Percentiles rank a stretch among this genome's conserved stretches.
These are phyloP conservation scores for Zaprionus davidi DNA, from an alignment of 1,140 invertebrate genomes.

Conservation along the genomic window DNA sequence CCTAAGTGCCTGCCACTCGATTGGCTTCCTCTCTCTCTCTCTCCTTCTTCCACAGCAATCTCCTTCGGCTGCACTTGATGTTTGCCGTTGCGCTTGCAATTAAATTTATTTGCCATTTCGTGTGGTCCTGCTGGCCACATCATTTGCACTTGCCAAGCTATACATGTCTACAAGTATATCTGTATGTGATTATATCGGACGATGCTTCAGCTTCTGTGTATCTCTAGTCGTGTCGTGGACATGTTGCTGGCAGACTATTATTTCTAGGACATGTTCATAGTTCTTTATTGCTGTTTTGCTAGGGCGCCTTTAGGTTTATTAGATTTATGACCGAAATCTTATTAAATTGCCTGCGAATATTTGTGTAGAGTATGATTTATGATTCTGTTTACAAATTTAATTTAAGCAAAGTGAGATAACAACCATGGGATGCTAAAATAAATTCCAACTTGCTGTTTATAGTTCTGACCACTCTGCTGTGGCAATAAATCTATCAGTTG, in stretches of 20 bases:
- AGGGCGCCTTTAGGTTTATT: conserved; percentile 48
- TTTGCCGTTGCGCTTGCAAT: conserved; percentile 50
- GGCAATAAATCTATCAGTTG: neutral
- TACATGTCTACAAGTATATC: neutral
- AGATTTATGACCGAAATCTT: conserved; percentile 45
- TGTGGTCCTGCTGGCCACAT: conserved; percentile 29
- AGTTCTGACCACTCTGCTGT: no score
- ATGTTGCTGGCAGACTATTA: conserved; percentile 16
- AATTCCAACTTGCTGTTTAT: no score
- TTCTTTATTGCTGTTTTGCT: conserved; percentile 23
- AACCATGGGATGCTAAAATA: no score
- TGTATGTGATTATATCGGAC: neutral
- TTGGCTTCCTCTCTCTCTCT: neutral
- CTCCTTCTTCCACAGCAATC: neutral
- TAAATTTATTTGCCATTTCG: conserved; percentile 49
- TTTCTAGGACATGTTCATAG: conserved; percentile 11
- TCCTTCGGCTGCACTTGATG: neutral
- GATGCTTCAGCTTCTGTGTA: neutral
- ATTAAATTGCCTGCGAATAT: conserved; percentile 42
- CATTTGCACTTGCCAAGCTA: conserved; percentile 8
- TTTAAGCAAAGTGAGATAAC: neutral
- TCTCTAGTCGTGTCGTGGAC: neutral
- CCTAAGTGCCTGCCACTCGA: conserved; percentile 35
- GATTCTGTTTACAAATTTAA: conserved; percentile 1
- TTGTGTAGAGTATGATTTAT: neutral